phyloP scores from a whole-genome alignment of 2,113 vertebrate species.

The Tauraco erythrolophus region DNA sequence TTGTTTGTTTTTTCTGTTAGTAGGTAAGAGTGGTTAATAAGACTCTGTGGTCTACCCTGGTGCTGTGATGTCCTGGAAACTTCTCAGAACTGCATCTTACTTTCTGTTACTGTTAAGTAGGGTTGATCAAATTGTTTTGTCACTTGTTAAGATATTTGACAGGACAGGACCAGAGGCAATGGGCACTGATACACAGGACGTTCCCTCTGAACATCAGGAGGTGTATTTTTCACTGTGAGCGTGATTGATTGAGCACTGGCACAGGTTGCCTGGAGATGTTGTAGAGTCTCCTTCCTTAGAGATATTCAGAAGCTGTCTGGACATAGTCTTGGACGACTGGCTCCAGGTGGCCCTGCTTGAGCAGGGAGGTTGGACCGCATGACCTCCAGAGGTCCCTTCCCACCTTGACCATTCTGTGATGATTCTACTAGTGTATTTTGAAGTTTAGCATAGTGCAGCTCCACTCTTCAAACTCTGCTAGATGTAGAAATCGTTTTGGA shows the following conservation, averaged over 20 bases:
- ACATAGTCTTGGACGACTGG: background rate
- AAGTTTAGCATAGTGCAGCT: background rate
- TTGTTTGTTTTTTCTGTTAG: background rate
- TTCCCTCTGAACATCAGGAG: background rate
- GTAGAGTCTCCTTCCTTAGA: background rate
- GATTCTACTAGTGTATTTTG: background rate
- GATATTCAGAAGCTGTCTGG: background rate
- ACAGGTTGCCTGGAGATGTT: background rate
- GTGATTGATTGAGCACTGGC: background rate
- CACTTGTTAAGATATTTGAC: background rate
- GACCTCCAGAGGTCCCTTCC: background rate
- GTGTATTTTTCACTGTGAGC: background rate
- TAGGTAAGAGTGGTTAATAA: background rate
- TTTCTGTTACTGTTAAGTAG: background rate
- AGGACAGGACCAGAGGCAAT: background rate
- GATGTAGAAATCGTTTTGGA: background rate
- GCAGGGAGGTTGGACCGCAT: fast-evolving
- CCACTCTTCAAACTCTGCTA: background rate
- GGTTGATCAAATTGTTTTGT: background rate
- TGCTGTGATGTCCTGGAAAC: background rate
- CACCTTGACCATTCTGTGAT: background rate
- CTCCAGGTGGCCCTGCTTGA: background rate
- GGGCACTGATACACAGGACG: background rate
- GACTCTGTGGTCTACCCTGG: background rate
- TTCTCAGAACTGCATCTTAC: background rate